phyloP scores from a whole-genome alignment of 2,888 invertebrate species.

The Neoitamus cyanurus region DNA sequence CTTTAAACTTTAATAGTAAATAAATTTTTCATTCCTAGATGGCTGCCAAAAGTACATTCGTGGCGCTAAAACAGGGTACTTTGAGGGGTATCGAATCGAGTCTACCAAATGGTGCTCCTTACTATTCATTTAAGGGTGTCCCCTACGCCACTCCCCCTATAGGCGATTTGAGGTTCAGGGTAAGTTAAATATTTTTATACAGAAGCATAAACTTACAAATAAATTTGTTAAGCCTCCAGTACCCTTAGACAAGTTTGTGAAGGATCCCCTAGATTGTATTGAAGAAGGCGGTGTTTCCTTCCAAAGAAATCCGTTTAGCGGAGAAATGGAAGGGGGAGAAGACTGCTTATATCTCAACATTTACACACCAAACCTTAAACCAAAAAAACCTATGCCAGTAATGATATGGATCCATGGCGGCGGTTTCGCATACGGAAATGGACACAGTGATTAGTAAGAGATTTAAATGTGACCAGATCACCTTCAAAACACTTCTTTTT shows the following conservation, averaged over 20 bases:
- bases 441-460: conserved; percentile 60
- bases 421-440: conserved; percentile 61
- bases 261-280: conserved; percentile 60
- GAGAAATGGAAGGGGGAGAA: conserved; percentile 60
- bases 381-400: conserved; percentile 58
- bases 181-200: conserved; percentile 49
- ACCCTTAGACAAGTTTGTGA: conserved; percentile 59
- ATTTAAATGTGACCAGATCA: background rate
- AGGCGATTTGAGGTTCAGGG: conserved; percentile 64
- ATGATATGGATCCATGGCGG: conserved; percentile 66
- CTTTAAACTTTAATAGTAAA: too few relatives aligned
- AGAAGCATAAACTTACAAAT: background rate
- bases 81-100: conserved; percentile 66
- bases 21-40: background rate
- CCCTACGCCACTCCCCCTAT: conserved; percentile 72
- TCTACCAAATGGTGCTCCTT: conserved; percentile 64
- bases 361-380: conserved; percentile 58
- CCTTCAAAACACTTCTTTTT: background rate
- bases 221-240: conserved; percentile 59
- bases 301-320: conserved; percentile 59
- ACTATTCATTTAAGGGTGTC: conserved; percentile 69
- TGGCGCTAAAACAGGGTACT: conserved; percentile 65
- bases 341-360: conserved; percentile 63
- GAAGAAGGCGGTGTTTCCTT: conserved; percentile 59
- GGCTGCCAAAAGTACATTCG: background rate